phyloP scores from a whole-genome alignment of 1,140 invertebrate genomes.

The Tachypleus tridentatus region DNA sequence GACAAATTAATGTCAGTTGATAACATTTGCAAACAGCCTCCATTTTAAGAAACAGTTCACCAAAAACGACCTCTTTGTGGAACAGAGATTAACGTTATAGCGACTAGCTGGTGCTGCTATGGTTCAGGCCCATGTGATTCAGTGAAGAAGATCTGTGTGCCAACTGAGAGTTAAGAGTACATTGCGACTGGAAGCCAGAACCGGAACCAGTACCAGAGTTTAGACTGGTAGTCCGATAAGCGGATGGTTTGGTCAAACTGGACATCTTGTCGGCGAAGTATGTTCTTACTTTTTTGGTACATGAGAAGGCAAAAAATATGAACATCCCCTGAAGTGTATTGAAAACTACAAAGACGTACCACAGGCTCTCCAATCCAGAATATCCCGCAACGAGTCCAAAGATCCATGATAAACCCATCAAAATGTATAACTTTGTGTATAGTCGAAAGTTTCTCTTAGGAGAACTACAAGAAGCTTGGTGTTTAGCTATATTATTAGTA shows the following conservation, averaged over 20 bases:
- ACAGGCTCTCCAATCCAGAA: slow-evolving; percentile 25
- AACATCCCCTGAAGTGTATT: slow-evolving; percentile 47
- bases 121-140: no score
- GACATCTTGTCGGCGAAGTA: slow-evolving; percentile 1
- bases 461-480: slow-evolving; percentile 13
- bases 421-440: slow-evolving; percentile 41
- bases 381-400: slow-evolving; percentile 37
- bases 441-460: slow-evolving; percentile 38
- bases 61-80: no score
- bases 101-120: no score
- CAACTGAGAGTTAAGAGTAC: no score
- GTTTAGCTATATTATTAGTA: slow-evolving; percentile 23
- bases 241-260: not conserved
- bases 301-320: slow-evolving; percentile 46
- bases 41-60: no score
- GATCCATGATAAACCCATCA: slow-evolving; percentile 41
- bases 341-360: slow-evolving; percentile 42
- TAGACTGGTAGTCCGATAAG: not conserved
- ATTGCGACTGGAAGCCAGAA: no score
- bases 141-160: no score
- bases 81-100: no score
- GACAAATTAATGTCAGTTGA: no score
- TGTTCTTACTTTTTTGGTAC: slow-evolving; percentile 11
- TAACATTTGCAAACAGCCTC: no score
- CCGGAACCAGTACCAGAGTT: not conserved